Base-by-base conservation (phyloP, 2,113 vertebrate species). In the Onychorhynchus coronatus region DNA sequence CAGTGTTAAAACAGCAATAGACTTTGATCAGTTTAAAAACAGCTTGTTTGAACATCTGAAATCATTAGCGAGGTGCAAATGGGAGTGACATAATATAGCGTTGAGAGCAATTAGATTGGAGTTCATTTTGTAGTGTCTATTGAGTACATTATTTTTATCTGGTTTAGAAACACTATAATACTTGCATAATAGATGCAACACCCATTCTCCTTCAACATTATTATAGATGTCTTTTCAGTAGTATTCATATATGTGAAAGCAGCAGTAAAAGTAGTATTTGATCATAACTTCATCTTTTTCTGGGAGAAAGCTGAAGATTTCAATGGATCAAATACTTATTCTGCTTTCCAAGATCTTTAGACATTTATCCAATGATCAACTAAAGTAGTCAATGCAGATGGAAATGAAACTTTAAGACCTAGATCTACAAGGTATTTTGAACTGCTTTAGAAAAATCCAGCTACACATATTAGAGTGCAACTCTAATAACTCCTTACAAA, bases 31-130 rank as follows among this genome's bases (percentile, higher is more conserved):
- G 90, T 65, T 96, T 94, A 92, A 92, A 89, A 87, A 67, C 35
- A 85, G 74, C 87, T 93, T 95, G 65, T 80, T 97, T 35, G 53
- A 97, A 96, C 91, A 91, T 93, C 88, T 88, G 85, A 94, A 94
- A 97, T 96, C 90, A 94, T 98, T 97, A 97, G 88, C 55, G 53
- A 95, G 89, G 88, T 93, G 92, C 58, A 85, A 96, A 96, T 96
- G 79, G 84, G 88, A 97, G 53, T 75, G 80, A 94, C 94, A 78
- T 71, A 93, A 94, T 89, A 79, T 5, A 78, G 37, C 22, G 71
- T 86, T 76, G 78, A 90, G 83, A 94, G 91, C 74, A 94, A 85
- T 85, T 96, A 92, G 74, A 91, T 49, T 74, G 85, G 77, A 77
- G 44, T 89, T 97, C 56, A 46, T 89, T 85, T 93, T 79, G 95